phyloP scores from a whole-genome alignment of 2,888 invertebrate species.

The Tachina grossa region DNA sequence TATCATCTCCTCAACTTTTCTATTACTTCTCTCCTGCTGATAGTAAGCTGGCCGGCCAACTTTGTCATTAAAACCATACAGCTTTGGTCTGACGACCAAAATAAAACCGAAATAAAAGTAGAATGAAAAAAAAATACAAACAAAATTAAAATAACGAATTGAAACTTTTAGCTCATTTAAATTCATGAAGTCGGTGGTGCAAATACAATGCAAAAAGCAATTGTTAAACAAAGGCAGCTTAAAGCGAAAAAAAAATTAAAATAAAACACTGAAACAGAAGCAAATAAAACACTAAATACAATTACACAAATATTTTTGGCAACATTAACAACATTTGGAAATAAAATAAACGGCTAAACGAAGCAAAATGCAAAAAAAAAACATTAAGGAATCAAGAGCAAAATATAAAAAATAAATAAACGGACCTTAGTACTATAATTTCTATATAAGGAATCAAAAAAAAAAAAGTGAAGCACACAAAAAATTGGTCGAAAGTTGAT shows the following conservation, averaged over 20 bases:
- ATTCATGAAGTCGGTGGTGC: constrained; percentile 73
- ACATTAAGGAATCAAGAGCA: constrained; percentile 43
- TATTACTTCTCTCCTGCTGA: constrained; percentile 7
- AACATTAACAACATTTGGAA: constrained; percentile 69
- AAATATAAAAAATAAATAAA: constrained; percentile 15
- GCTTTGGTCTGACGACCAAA: constrained; percentile 34
- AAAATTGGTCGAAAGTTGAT: constrained; percentile 12
- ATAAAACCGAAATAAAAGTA: not conserved
- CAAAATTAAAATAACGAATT: constrained; percentile 63
- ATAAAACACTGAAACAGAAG: constrained; percentile 28
- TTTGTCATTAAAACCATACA: constrained; percentile 58
- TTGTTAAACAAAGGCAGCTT: constrained; percentile 38
- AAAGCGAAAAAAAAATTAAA: not conserved
- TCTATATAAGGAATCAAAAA: constrained; percentile 27
- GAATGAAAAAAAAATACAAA: constrained; percentile 16
- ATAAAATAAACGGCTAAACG: constrained; percentile 54
- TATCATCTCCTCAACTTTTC: constrained; percentile 55
- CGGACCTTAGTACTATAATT: constrained; percentile 31
- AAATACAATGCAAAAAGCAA: constrained; percentile 25
- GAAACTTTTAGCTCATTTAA: constrained; percentile 72
- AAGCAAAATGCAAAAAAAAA: constrained; percentile 13
- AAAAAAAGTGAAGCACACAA: not conserved
- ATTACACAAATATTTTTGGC: constrained; percentile 71
- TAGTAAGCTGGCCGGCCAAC: constrained; percentile 24
- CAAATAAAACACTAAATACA: constrained; percentile 66